phyloP scores from a whole-genome alignment of 1,140 invertebrate genomes.

The Contarinia nasturtii region DNA sequence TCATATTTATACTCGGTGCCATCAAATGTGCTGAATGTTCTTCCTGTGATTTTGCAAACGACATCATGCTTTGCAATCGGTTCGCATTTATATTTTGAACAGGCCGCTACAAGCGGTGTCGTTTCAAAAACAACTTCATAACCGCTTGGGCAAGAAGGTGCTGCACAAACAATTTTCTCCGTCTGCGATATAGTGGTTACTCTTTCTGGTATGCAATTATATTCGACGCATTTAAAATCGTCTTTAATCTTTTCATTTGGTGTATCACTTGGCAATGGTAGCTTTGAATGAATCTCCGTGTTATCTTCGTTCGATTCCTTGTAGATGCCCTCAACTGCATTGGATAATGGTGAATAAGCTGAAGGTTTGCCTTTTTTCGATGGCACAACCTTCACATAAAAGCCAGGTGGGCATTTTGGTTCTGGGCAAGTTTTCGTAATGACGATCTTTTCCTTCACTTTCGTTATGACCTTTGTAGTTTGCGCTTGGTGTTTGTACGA shows the following conservation, averaged over 20 bases:
- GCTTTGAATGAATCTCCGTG: neutral
- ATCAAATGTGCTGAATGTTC: conserved; percentile 62
- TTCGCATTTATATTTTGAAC: conserved; percentile 33
- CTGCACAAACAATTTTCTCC: conserved; percentile 23
- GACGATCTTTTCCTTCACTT: neutral
- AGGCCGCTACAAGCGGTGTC: conserved; percentile 19
- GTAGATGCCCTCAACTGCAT: neutral
- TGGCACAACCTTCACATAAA: conserved; percentile 22
- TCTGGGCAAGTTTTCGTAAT: conserved; percentile 17
- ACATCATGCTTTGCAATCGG: conserved; percentile 35
- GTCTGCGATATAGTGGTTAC: conserved; percentile 9
- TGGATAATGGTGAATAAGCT: neutral
- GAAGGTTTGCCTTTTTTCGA: conserved; percentile 6
- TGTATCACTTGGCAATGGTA: neutral
- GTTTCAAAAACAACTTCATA: conserved; percentile 26
- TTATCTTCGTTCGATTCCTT: neutral
- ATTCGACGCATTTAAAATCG: conserved; percentile 26
- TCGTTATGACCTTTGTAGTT: neutral
- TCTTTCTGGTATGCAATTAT: conserved; percentile 28
- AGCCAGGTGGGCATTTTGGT: conserved; percentile 36
- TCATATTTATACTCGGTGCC: conserved; percentile 55
- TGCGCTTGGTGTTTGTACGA: conserved; percentile 4
- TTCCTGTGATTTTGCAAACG: conserved; percentile 52
- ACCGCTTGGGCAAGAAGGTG: conserved; percentile 32
- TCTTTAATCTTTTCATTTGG: conserved; percentile 4